Base-by-base conservation (phyloP, 2,888 invertebrate genomes). In the Sminthurides aquaticus region DNA sequence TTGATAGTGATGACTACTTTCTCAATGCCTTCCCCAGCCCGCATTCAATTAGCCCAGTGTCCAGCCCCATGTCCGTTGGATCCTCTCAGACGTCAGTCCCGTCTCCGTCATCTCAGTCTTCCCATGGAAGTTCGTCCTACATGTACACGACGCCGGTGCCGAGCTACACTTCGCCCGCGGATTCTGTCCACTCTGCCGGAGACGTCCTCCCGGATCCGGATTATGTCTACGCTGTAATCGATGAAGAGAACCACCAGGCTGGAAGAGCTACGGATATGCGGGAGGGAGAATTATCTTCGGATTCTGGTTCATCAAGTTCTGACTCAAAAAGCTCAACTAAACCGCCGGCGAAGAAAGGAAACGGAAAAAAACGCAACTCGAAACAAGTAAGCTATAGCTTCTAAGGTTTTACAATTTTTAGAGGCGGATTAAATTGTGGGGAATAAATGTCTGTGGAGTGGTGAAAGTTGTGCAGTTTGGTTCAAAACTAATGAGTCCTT, bases 11-110 rank as follows among this genome's bases (percentile, higher is more conserved):
- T 1, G 64, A 64, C 52, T 52, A 52, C 52, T 8, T 52, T 20
- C 3, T 52, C 5, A 52, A 77, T 69, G 77, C 76, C 22, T 76
- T 75, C 64, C 75, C 83, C 11, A 82, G 83, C 0, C 81, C 83
- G 0, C 49, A 54, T 25, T 55, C 64, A 54, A 22, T 52, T 20
- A 83, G 83, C 1, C 84, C 84, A 11, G 68, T 70, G 67, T 70
- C 73, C 26, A 69, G 70, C 64, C 71, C 73, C 20, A 69, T 69
- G 28, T 69, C 68, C 1, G 67, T 69, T 11, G 66, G 66, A 25
- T 72, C 72, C 0, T 65, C 60, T 29, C 69, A 69, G 20, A 65
- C 68, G 0, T 68, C 60, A 56, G 28, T 62, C 2, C 57, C 57
- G 20, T 62, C 59, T 20, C 60, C 72, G 18, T 68, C 68, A 2